Conservation (phyloP, 2,113 vertebrate species). For the Leptosomus discolor region DNA sequence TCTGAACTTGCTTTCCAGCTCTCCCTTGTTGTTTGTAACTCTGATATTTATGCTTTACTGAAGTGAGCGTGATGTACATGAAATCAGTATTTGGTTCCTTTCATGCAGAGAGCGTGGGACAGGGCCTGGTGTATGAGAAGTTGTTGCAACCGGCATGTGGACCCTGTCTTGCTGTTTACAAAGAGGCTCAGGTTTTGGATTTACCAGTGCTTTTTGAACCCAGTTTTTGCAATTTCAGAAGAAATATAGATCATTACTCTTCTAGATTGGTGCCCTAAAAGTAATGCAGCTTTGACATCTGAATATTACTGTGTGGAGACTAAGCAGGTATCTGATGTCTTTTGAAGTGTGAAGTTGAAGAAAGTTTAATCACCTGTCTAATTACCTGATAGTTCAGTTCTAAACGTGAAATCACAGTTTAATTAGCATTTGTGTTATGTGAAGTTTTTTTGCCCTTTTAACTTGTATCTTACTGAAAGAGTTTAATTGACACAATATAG, state of each 20-base stretch:
- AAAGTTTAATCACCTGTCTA: constrained; percentile 44
- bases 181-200: neutral
- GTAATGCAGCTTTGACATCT: neutral
- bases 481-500: neutral
- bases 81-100: neutral
- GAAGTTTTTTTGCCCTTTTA: neutral
- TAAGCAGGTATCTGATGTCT: neutral
- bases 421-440: constrained; percentile 36
- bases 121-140: neutral
- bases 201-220: neutral
- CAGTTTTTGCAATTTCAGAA: neutral
- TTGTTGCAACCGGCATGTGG: neutral
- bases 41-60: neutral
- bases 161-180: neutral
- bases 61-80: neutral
- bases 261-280: neutral
- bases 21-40: neutral
- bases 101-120: neutral
- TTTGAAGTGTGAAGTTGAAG: constrained; percentile 11
- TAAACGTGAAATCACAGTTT: constrained; percentile 20
- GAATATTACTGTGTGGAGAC: neutral
- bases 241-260: neutral
- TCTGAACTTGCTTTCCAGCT: neutral
- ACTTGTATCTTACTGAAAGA: neutral
- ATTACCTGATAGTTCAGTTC: constrained; percentile 32